phyloP scores from a whole-genome alignment of 1,140 invertebrate genomes.

The Leptinotarsa texana region DNA sequence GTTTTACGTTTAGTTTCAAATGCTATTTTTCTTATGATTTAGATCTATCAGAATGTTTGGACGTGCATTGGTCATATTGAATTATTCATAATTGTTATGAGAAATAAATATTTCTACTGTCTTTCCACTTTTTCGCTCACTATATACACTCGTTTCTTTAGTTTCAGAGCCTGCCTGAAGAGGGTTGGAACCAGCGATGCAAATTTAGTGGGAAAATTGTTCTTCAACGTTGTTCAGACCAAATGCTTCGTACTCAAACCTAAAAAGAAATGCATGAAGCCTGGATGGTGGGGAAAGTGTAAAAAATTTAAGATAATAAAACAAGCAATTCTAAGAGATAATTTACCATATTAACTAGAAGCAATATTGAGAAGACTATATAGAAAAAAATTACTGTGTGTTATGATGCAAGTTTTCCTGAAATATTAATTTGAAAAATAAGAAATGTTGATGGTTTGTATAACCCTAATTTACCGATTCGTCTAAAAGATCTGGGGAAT shows the following conservation, averaged over 20 bases:
- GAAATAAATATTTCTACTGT: too few relatives aligned
- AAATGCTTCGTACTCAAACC: conserved; percentile 88
- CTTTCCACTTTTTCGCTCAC: too few relatives aligned
- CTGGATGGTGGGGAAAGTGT: conserved; percentile 85
- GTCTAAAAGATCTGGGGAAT: neutral
- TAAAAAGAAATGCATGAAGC: conserved; percentile 73
- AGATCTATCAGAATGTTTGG: too few relatives aligned
- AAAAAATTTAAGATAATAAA: conserved; percentile 68
- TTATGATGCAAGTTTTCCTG: neutral
- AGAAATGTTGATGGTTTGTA: neutral
- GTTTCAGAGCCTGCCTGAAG: conserved; percentile 90
- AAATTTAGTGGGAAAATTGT: conserved; percentile 89
- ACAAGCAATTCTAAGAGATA: conserved; percentile 76
- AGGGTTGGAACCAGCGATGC: conserved; percentile 80
- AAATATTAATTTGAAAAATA: neutral
- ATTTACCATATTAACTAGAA: conserved; percentile 64
- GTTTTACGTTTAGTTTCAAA: too few relatives aligned
- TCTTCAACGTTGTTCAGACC: conserved; percentile 91
- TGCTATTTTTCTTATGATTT: too few relatives aligned
- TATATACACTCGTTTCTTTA: conserved; percentile 58
- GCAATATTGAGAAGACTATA: conserved; percentile 12
- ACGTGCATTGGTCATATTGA: too few relatives aligned
- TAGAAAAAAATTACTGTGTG: neutral
- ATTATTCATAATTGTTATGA: too few relatives aligned
- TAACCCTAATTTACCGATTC: neutral